Base-by-base conservation (phyloP, 2,888 invertebrate species). In the Selenia dentaria region DNA sequence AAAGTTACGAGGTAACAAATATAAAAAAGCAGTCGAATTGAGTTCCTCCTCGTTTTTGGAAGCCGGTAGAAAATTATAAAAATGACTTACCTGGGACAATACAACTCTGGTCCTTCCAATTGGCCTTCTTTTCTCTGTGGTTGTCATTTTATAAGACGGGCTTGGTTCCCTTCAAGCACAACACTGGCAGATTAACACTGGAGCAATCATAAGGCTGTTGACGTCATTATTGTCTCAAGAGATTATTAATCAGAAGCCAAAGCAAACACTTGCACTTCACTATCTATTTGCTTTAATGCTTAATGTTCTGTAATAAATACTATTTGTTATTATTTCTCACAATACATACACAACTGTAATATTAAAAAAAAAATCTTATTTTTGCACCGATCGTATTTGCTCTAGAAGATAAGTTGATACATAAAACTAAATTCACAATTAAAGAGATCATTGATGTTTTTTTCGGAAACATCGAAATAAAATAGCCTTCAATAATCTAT, bases 71-170 rank as follows among this genome's bases (percentile, higher is more conserved):
- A n/a, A n/a, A n/a, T n/a, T n/a, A n/a, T n/a, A n/a, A n/a, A 16
- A 16, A 16, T 3, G 3, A 35, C 68, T 46, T 57, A 79, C 77
- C 75, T 79, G 78, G 28, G 78, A 79, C 5, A 67, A 26, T 3
- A 77, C 54, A 4, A 76, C 64, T 53, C 67, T 66, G 0, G 59
- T 34, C 29, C 74, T 55, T 27, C 67, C 65, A 9, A 74, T 51
- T 1, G 59, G 41, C 25, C 49, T 44, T 9, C 37, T 48, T 11
- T 45, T 57, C 18, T 56, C 63, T 14, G 45, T 27, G 11, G 35
- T 54, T 10, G 48, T 45, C 64, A 58, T 62, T 8, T 9, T 48
- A 38, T 24, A 6, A 25, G 6, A 9, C n/a, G 22, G 12, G 5
- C 39, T 47, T 20, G 13, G 20, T 26, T 16, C 9, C 9, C 5